A percentile compares a stretch with the other conserved stretches of the same genome.
Conservation (phyloP, 2,113 vertebrate genomes). For the Hippocampus guttulatus region DNA sequence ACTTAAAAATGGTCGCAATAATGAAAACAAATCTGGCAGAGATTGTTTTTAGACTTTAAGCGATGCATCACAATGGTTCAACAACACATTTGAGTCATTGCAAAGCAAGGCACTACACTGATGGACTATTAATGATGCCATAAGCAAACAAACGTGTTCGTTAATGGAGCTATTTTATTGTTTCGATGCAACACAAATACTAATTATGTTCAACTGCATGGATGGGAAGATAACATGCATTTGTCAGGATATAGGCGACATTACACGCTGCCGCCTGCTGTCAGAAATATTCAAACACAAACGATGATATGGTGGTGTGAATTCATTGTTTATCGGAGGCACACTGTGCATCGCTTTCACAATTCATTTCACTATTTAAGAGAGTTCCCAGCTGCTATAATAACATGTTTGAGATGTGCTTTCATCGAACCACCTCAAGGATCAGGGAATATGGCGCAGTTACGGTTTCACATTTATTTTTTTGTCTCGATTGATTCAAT, state of each 20-base stretch:
- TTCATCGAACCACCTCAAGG: not conserved
- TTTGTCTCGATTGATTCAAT: no score
- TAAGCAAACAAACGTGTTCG: conserved; percentile 13
- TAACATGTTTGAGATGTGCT: not conserved
- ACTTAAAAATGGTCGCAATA: no score
- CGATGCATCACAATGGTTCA: conserved; percentile 53
- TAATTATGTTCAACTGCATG: conserved; percentile 1
- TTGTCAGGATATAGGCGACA: not conserved
- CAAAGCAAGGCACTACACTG: conserved; percentile 13
- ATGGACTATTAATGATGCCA: conserved; percentile 5
- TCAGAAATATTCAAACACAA: no score
- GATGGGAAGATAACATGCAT: not conserved
- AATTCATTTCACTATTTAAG: not conserved
- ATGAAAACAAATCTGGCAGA: not conserved
- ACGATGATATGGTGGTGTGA: no score
- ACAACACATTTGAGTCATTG: conserved; percentile 26
- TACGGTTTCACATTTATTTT: no score
- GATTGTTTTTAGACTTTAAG: not conserved
- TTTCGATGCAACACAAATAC: conserved; percentile 5
- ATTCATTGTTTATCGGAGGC: no score
- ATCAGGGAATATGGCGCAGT: not conserved
- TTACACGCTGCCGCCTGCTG: no score
- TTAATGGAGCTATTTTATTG: conserved; percentile 27
- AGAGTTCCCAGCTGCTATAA: not conserved
- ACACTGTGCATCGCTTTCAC: not conserved